phyloP scores from a whole-genome alignment of 2,888 invertebrate genomes.

The Tachystola acroxantha region DNA sequence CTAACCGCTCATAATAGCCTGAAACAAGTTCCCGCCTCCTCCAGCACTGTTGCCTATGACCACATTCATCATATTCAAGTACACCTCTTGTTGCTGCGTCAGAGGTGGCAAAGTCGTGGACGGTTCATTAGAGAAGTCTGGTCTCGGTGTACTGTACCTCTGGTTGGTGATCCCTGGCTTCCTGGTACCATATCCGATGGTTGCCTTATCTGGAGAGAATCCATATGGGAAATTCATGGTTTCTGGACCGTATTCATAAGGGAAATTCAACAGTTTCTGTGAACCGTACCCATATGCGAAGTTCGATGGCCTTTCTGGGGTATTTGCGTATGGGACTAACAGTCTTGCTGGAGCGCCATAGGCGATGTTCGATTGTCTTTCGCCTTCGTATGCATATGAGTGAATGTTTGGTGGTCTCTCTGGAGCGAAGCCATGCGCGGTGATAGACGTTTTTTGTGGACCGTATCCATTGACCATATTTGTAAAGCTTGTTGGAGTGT shows the following conservation, averaged over 20 bases:
- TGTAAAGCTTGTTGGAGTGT: background rate
- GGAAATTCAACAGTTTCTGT: too few species aligned
- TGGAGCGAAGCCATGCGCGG: background rate
- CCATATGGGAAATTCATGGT: too few species aligned
- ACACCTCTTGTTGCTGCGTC: slow-evolving; percentile 6
- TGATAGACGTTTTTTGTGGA: background rate
- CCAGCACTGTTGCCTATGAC: slow-evolving; percentile 4
- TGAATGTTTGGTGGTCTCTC: background rate
- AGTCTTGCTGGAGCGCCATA: background rate
- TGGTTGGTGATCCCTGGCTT: background rate
- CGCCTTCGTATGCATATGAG: background rate
- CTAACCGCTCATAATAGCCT: too few species aligned
- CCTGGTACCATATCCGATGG: background rate
- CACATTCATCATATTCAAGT: slow-evolving; percentile 7
- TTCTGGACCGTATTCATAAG: too few species aligned
- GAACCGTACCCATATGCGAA: background rate
- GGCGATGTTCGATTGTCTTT: background rate
- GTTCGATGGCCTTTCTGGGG: background rate
- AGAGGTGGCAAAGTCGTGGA: slow-evolving; percentile 7
- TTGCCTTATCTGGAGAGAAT: too few species aligned
- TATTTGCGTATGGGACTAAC: background rate
- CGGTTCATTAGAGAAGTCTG: slow-evolving; percentile 9
- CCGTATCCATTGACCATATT: background rate
- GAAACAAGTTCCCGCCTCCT: too few species aligned
- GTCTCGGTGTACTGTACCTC: slow-evolving; percentile 5